A percentile compares a stretch with the other conserved stretches of the same genome.
Evolutionary conservation across 1,140 invertebrate genomes (phyloP).

Genomic region (Zaprionus tsacasi): DNA sequence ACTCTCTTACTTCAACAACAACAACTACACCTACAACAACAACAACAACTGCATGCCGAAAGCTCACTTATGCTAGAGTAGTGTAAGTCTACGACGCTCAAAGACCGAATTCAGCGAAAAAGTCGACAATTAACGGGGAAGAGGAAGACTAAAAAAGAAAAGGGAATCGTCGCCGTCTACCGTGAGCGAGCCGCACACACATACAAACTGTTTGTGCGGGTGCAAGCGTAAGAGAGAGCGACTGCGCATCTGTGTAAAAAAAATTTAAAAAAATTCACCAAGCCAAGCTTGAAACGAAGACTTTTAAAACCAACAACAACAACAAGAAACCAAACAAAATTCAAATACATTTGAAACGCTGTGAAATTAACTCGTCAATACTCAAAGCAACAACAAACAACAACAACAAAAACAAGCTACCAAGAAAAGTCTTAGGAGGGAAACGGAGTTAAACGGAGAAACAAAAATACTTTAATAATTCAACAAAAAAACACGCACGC

Average conservation of each 20-base stretch:
- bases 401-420: conserved; percentile 46
- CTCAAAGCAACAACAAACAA: conserved; percentile 71
- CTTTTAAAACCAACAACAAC: conserved; percentile 68
- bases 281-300: conserved; percentile 82
- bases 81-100: conserved; percentile 24
- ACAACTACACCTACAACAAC: neutral
- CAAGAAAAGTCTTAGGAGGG: conserved; percentile 57
- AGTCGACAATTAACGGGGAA: conserved; percentile 30
- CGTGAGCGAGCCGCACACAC: conserved; percentile 1
- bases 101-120: conserved; percentile 13
- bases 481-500: conserved; percentile 58
- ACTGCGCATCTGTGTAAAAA: conserved; percentile 69
- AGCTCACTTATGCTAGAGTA: conserved; percentile 31
- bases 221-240: conserved; percentile 54
- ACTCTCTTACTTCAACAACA: conserved; percentile 18
- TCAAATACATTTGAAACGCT: conserved; percentile 69
- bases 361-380: conserved; percentile 83
- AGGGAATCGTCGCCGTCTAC: conserved; percentile 27
- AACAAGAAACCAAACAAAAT: conserved; percentile 78
- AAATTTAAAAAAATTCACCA: conserved; percentile 41
- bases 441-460: conserved; percentile 60
- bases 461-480: conserved; percentile 36
- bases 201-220: conserved; percentile 25
- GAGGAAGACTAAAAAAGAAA: conserved; percentile 32
- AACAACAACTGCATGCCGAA: conserved; percentile 29